Percentiles rank a stretch among this genome's conserved stretches.
These are phyloP conservation scores for Plemyria rubiginata DNA, from an alignment of 2,888 invertebrate species.

Conservation along the genomic window DNA sequence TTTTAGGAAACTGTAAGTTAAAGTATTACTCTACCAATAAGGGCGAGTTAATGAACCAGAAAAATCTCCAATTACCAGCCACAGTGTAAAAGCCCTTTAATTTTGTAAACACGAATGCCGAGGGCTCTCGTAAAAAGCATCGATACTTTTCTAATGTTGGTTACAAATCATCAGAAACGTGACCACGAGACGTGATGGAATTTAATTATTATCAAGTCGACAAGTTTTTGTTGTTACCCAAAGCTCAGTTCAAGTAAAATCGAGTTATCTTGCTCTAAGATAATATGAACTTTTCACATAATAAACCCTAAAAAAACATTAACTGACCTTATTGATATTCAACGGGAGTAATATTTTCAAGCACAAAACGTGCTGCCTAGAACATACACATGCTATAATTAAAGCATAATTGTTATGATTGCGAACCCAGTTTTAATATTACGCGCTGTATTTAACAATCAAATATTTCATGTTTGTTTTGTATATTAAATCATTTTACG, in stretches of 20 bases:
- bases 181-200: conserved; percentile 54
- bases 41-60: conserved; percentile 1
- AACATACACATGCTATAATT: conserved; percentile 58
- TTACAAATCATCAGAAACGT: conserved; percentile 53
- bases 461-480: conserved; percentile 53
- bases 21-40: neutral
- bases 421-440: conserved; percentile 56
- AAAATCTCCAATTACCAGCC: conserved; percentile 7
- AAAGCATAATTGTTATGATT: conserved; percentile 55
- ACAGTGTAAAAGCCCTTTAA: conserved; percentile 32
- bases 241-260: conserved; percentile 19
- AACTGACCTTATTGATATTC: conserved; percentile 10
- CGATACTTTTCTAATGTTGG: conserved; percentile 42
- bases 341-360: conserved; percentile 31
- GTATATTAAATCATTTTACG: conserved; percentile 46
- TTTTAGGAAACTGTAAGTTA: neutral
- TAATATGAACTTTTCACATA: neutral
- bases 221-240: conserved; percentile 34
- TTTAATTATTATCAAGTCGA: conserved; percentile 42
- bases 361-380: conserved; percentile 54
- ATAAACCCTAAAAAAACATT: neutral
- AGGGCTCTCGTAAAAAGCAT: conserved; percentile 39
- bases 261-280: neutral
- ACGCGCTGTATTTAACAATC: conserved; percentile 44
- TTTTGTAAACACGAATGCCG: conserved; percentile 33